Evolutionary conservation across 35 echinoderm and acorn worm species (phyloP).

Genomic region (Heliocidaris erythrogramma): DNA sequence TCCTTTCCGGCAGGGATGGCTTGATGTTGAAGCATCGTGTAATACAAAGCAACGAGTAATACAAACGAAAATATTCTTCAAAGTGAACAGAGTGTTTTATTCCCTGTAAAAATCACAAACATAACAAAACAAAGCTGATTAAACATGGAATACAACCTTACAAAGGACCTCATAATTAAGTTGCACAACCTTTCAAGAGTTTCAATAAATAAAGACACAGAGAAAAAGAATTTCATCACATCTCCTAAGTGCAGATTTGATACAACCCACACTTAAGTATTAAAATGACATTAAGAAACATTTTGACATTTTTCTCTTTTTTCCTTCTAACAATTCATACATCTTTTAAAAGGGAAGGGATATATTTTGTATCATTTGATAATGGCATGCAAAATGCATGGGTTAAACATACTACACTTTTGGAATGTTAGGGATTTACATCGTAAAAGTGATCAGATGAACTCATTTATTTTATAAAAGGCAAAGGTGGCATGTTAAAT

Average conservation of each 20-base stretch:
- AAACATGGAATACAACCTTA: slow-evolving; percentile 20
- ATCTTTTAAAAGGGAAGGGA: not conserved
- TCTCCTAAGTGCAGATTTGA: not conserved
- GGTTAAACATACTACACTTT: not conserved
- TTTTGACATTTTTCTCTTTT: not conserved
- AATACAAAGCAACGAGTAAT: no score
- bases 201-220: slow-evolving; percentile 15
- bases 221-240: slow-evolving; percentile 19
- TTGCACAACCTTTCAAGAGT: slow-evolving; percentile 26
- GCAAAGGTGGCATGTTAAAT: slow-evolving; percentile 8
- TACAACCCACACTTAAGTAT: not conserved
- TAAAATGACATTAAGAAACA: not conserved
- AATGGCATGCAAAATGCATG: not conserved
- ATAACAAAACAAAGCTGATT: slow-evolving; percentile 12
- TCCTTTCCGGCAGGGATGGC: no score
- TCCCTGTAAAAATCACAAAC: slow-evolving; percentile 11
- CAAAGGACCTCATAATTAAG: not conserved
- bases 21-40: no score
- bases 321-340: not conserved
- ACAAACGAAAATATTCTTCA: not conserved
- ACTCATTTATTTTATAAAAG: not conserved
- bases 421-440: not conserved
- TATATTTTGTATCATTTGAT: not conserved
- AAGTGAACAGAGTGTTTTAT: slow-evolving; percentile 3
- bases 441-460: not conserved